These are phyloP conservation scores for Campaea margaritaria DNA, from an alignment of 2,888 invertebrate species.

Conservation along the genomic window DNA sequence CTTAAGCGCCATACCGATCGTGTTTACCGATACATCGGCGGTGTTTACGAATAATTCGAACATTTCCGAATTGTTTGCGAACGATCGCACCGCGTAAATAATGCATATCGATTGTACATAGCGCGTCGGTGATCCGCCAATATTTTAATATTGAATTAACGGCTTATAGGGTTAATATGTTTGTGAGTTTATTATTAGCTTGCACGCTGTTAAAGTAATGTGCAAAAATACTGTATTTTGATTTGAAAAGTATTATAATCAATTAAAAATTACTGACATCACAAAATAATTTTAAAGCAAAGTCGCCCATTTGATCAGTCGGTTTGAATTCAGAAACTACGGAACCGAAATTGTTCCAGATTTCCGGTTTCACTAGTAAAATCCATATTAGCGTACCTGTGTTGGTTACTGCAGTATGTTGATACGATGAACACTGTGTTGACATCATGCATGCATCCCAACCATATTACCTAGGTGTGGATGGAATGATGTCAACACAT, in stretches of 20 bases:
- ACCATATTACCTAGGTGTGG: neutral
- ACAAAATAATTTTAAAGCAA: too few relatives aligned
- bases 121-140: constrained; percentile 31
- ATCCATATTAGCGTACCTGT: neutral
- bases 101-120: constrained; percentile 43
- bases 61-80: constrained; percentile 48
- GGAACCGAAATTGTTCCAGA: too few relatives aligned
- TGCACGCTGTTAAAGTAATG: neutral
- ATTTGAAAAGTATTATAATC: too few relatives aligned
- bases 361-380: too few relatives aligned
- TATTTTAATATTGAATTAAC: constrained; percentile 45
- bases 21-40: constrained; percentile 32
- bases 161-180: constrained; percentile 49
- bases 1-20: constrained; percentile 16
- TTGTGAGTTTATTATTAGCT: constrained; percentile 32
- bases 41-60: constrained; percentile 75
- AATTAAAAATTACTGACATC: too few relatives aligned
- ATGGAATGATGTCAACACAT: constrained; percentile 14
- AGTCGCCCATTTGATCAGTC: too few relatives aligned
- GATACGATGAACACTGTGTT: too few relatives aligned
- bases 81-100: constrained; percentile 45
- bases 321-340: too few relatives aligned
- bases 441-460: too few relatives aligned
- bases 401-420: constrained; percentile 11
- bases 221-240: too few relatives aligned